Base-by-base conservation (phyloP, 2,113 vertebrate species). In the Crocuta crocuta region DNA sequence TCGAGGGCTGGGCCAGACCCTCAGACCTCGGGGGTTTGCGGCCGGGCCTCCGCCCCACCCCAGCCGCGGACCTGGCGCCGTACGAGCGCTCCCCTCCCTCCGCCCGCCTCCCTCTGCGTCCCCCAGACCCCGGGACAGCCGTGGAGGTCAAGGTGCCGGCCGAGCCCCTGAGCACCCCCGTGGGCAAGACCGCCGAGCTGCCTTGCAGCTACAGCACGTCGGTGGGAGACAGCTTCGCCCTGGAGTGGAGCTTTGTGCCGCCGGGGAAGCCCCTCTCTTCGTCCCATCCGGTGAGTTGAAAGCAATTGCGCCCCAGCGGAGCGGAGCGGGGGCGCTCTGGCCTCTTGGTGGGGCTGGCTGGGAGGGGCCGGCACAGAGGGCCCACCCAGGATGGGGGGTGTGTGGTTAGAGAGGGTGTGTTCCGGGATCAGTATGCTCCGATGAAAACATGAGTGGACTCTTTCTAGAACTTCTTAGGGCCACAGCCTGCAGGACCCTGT, bases 191-290 rank as follows among this genome's bases (percentile, higher is more conserved):
- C 0, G 98, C 94, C 0, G 92, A 98, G 43, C 97, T 99, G 48
- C 92, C 97, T n/a, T 99, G 99, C 86, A 97, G 68, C 43, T 99
- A 99, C 55, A 98, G 94, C 76, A 99, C 99, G 0, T 96, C 94
- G 0, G 97, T 98, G 13, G 97, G 97, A 19, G 95, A 96, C 55
- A 98, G 76, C 65, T 99, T 99, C 68, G 97, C 97, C 53, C 89
- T 99, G 91, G 98, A 99, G 94, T 99, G 99, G 99, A 98, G 98
- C n/a, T 99, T 99, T 53, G 97, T 98, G 81, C 98, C 43, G 79
- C 90, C 53, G 28, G 98, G 97, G 66, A 94, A 84, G 43, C 97
- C 98, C 9, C 4, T 97, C 74, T 98, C 98, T 4, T 6, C 11
- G 0, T 89, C 97, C 2, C 65, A 84, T 10, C 97, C 97, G 0